These are phyloP conservation scores for Calameuta filiformis DNA, from an alignment of 2,888 invertebrate species.

Conservation along the genomic window DNA sequence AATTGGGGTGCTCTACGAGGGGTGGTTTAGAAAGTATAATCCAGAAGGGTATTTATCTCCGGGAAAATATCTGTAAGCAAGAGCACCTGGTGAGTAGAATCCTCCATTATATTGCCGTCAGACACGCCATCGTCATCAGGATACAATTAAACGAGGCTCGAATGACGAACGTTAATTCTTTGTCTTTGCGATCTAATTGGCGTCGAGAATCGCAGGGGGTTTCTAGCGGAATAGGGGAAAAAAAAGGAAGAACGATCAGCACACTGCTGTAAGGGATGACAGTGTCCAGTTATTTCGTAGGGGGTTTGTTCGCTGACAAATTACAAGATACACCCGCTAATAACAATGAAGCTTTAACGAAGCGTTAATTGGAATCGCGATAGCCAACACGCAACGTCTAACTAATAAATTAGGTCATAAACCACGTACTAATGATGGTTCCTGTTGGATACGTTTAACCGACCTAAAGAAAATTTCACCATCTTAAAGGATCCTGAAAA, in stretches of 20 bases:
- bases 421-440: neutral
- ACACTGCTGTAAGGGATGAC: neutral
- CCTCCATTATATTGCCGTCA: constrained; percentile 1
- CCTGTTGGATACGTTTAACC: neutral
- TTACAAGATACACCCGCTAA: neutral
- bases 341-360: constrained; percentile 8
- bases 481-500: neutral
- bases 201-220: neutral
- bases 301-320: neutral
- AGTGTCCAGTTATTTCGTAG: neutral
- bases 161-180: neutral
- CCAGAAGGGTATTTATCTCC: constrained; percentile 5
- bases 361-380: constrained; percentile 19
- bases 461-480: neutral
- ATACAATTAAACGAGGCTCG: neutral
- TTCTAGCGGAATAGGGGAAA: neutral
- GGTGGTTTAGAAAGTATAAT: neutral
- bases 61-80: neutral
- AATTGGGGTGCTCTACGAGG: neutral
- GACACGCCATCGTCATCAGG: constrained; percentile 5
- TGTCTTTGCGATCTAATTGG: neutral
- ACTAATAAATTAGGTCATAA: neutral
- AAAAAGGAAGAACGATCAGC: neutral
- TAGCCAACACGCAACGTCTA: constrained; percentile 9
- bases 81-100: neutral